Conservation (phyloP, 1,140 invertebrate genomes). For the Nasonia longicornis region DNA sequence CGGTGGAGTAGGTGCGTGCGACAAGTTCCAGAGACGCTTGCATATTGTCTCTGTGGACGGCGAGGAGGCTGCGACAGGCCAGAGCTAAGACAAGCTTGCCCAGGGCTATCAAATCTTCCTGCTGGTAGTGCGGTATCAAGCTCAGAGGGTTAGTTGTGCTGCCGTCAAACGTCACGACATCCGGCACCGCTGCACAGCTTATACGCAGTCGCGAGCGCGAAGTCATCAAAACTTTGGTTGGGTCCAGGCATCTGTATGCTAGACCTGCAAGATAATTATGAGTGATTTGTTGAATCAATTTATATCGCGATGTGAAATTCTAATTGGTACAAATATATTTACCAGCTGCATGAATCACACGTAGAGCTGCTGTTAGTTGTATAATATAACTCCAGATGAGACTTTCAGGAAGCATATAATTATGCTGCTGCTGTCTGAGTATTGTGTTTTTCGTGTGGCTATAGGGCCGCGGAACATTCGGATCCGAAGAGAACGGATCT, state of each 20-base stretch:
- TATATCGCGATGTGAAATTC: slow-evolving; percentile 23
- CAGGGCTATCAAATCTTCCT: slow-evolving; percentile 92
- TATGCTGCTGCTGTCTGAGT: slow-evolving; percentile 77
- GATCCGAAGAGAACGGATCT: slow-evolving; percentile 87
- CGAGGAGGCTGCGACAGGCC: slow-evolving; percentile 90
- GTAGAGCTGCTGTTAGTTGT: slow-evolving; percentile 93
- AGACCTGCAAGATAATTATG: slow-evolving; percentile 65
- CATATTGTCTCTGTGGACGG: slow-evolving; percentile 87
- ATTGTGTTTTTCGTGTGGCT: slow-evolving; percentile 87
- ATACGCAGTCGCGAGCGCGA: slow-evolving; percentile 79
- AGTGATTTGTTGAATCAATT: background rate
- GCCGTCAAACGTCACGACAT: slow-evolving; percentile 84
- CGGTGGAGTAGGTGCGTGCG: slow-evolving; percentile 88
- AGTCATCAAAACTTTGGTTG: slow-evolving; percentile 90
- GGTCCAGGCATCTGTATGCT: slow-evolving; percentile 85
- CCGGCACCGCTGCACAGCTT: slow-evolving; percentile 85
- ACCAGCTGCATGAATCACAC: slow-evolving; percentile 89
- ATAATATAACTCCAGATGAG: slow-evolving; percentile 96
- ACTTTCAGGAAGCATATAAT: slow-evolving; percentile 86
- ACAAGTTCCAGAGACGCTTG: slow-evolving; percentile 91
- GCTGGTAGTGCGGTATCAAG: slow-evolving; percentile 84
- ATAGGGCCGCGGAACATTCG: slow-evolving; percentile 83
- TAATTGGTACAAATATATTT: slow-evolving; percentile 12
- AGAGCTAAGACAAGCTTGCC: slow-evolving; percentile 93
- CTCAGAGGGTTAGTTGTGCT: slow-evolving; percentile 74